Evolutionary conservation across 1,140 invertebrate genomes (phyloP), one percentile per base, ranked within the genome.

Genomic region (Drosophila santomea): DNA sequence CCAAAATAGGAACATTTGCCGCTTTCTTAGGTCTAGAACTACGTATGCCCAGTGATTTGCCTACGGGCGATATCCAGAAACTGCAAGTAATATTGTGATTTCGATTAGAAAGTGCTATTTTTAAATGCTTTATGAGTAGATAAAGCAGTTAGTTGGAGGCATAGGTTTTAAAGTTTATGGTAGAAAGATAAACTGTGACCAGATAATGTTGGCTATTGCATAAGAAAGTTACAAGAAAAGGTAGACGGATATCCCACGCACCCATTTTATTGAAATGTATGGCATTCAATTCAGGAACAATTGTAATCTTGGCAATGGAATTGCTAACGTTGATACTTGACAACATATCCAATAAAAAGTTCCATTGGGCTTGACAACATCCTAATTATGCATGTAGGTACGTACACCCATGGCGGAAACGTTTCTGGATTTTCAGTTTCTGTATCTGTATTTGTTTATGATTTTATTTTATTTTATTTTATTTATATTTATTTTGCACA

Each of bases 11-110:
- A 94, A 96, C 96, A 71, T 93, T 92, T 43, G 93, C 93, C 47
- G 96, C 95, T 93, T 94, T 95, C 93, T 97, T 97, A 88, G 94
- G 92, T 94, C 95, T 95, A 52, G 94, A 95, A 85, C 95, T 95
- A 93, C 95, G 96, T 91, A 97, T 96, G 45, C 96, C 96, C 91
- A 97, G 90, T 52, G 95, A 95, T 79, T 94, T 94, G 47, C 96
- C 97, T 79, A 97, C 94, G 10, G 96, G 96, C 45, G 95, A 93
- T 93, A 96, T 96, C 93, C 95, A 95, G 93, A 95, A 96, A 88
- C 96, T 97, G 91, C 51, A 94, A 52, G 94, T 61, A 92, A 94
- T 61, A 92, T 76, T 64, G 93, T 80, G 47, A 44, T 35, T 45
- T 20, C 3, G 14, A 28, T 56, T 35, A 23, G 5, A 51, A 32